phyloP scores from a whole-genome alignment of 2,113 vertebrate genomes.

The Pelodiscus sinensis region DNA sequence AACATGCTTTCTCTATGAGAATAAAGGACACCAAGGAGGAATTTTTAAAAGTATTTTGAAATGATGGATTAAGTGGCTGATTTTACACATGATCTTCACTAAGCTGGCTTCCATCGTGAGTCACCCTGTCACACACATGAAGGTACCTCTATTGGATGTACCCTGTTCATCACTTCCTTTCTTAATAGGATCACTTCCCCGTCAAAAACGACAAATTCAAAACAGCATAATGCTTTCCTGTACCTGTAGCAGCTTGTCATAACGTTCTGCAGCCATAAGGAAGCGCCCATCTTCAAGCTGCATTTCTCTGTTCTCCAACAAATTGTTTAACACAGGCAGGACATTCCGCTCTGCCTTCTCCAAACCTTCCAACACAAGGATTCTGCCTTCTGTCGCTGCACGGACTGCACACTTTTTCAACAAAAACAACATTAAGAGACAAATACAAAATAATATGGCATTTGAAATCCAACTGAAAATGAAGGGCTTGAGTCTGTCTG shows the following conservation, averaged over 20 bases:
- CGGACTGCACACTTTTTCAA: conserved; percentile 91
- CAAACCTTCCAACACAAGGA: conserved; percentile 93
- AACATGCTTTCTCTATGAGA: neutral
- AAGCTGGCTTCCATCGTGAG: neutral
- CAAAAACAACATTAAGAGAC: neutral
- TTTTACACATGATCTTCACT: neutral
- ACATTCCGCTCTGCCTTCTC: conserved; percentile 97
- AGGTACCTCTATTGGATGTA: neutral
- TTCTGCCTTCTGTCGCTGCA: conserved; percentile 92
- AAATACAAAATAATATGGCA: neutral
- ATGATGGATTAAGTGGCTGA: neutral
- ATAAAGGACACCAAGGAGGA: neutral
- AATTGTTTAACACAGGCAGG: conserved; percentile 94
- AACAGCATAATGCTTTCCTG: neutral
- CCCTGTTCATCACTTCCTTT: neutral
- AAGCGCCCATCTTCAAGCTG: conserved; percentile 98
- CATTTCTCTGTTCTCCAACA: conserved; percentile 98
- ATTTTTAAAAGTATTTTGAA: neutral
- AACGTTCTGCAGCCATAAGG: conserved; percentile 93
- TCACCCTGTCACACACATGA: neutral
- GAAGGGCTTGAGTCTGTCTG: rapidly evolving
- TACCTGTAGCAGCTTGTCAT: conserved; percentile 95
- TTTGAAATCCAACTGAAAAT: neutral
- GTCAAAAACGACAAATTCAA: neutral
- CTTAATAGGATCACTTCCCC: neutral